Base-by-base conservation (phyloP, 2,113 vertebrate genomes). In the Paradoxurus hermaphroditus region DNA sequence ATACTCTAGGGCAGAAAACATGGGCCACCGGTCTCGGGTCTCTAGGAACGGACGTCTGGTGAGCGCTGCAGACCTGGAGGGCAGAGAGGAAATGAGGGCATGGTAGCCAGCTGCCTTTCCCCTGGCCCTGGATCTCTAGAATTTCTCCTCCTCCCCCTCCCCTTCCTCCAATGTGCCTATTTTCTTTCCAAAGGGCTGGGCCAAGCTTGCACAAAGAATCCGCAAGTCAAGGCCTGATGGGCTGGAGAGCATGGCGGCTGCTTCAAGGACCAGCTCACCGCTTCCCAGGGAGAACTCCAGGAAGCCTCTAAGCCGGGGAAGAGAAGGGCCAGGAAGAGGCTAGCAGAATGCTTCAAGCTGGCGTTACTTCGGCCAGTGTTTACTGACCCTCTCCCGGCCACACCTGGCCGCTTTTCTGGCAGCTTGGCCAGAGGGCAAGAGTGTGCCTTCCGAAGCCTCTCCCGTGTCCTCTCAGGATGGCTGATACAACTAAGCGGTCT, bases 391-490 rank as follows among this genome's bases (percentile, higher is more conserved):
- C 44, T 67, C 29, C 73, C 68, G 86, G 86, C 68, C 49, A 39
- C 65, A 81, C 31, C 63, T 89, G 92, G 86, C 84, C 90, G 23
- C 62, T 93, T 84, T 72, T 96, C 41, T 36, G 83, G 86, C 39
- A 96, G 44, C 78, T 65, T 86, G 53, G 93, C 79, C 75, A n/a
- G 79, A 85, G 86, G 67, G 86, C 72, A 77, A 44, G 7, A 63
- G 68, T 19, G 4, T 59, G 31, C 34, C 34, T 85, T 82, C 78
- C 44, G 82, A 88, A 91, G 21, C 44, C 36, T 56, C 7, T 77
- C 53, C 21, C 39, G 3, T n/a, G 44, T 39, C 68, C 77, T 93
- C 46, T 68, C 41, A 36, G 79, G 29, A 56, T 36, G 36, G 62
- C 10, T 91, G 95, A 41, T 29, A 65, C 27, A n/a, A 7, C 51